phyloP scores from a whole-genome alignment of 92 coral and sea anemone species.

The Chrysogorgia sp. region DNA sequence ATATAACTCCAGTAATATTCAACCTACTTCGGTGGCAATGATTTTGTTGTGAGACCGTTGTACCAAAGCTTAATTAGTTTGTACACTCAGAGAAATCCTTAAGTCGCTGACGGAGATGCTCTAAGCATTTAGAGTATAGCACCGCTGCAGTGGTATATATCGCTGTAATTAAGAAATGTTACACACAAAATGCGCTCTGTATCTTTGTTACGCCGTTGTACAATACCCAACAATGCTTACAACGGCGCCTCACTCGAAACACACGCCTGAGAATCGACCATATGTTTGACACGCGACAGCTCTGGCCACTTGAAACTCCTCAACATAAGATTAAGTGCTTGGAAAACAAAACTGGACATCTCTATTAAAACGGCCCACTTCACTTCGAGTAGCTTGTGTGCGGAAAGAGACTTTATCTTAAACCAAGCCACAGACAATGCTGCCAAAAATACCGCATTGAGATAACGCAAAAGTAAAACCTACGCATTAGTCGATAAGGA shows the following conservation, averaged over 20 bases:
- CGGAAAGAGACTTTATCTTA: not conserved
- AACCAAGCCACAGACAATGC: not conserved
- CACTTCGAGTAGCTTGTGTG: not conserved
- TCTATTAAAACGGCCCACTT: not conserved
- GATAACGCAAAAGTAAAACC: not conserved
- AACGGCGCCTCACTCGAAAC: not conserved
- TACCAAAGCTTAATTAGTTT: too few species aligned
- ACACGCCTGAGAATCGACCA: slow-evolving; percentile 20
- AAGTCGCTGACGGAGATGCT: too few species aligned
- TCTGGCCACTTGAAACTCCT: not conserved
- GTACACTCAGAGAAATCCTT: too few species aligned
- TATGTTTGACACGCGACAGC: not conserved
- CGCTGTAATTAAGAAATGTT: not conserved
- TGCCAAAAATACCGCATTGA: not conserved
- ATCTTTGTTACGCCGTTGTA: not conserved
- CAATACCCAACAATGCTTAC: too few species aligned
- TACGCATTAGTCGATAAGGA: not conserved
- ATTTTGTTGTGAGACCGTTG: too few species aligned
- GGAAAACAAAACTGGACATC: slow-evolving; percentile 1
- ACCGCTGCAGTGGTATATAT: too few species aligned
- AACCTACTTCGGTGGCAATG: too few species aligned
- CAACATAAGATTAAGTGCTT: not conserved
- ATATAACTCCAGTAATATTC: too few species aligned
- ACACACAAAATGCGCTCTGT: not conserved
- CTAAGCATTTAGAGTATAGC: too few species aligned